Evolutionary conservation across 2,888 invertebrate genomes (phyloP), one percentile per base, ranked within the genome.

Genomic region (Belgica antarctica): DNA sequence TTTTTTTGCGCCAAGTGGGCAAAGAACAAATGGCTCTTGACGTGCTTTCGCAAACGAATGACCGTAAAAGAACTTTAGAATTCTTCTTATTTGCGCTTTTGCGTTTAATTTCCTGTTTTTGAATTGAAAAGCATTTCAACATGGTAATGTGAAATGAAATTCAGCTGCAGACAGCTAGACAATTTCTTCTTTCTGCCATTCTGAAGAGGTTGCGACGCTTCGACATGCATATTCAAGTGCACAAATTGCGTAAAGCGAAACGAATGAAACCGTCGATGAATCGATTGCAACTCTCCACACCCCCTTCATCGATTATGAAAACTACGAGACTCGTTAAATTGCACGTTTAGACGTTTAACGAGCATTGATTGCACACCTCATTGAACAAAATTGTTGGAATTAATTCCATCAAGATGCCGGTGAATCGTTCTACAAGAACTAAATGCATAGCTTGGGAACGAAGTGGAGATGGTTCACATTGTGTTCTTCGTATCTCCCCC

Each of bases 21-120:
- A 41, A 41, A 15, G 52, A 52, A 17, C 7, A 52, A 52, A n/a
- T 52, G 52, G 52, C 22, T 52, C 52, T 52, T 52, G 52, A 52
- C 52, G 34, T 31, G 34, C 34, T 31, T 31, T 31, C 22, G n/a
- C 52, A 22, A 52, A 52, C 52, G 22, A 59, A 2, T 27, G 59
- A 59, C 59, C 59, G 59, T 24, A 59, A 4, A 25, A 52, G 52
- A 27, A 59, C 59, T 24, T 27, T 24, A 4, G 22, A 52, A 24
- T 52, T 19, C 52, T 52, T 27, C 27, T 59, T 59, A 10, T 8
- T 15, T 59, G 25, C 59, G 17, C 27, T 59, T 59, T 27, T 15
- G 7, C 27, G 59, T 59, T 59, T 25, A 59, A 59, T 59, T 59
- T 59, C 59, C 59, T 59, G 59, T 19, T 59, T 27, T 59, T 19